These are phyloP conservation scores for Yponomeuta plumbellus DNA, from an alignment of 2,888 invertebrate species.

Conservation along the genomic window DNA sequence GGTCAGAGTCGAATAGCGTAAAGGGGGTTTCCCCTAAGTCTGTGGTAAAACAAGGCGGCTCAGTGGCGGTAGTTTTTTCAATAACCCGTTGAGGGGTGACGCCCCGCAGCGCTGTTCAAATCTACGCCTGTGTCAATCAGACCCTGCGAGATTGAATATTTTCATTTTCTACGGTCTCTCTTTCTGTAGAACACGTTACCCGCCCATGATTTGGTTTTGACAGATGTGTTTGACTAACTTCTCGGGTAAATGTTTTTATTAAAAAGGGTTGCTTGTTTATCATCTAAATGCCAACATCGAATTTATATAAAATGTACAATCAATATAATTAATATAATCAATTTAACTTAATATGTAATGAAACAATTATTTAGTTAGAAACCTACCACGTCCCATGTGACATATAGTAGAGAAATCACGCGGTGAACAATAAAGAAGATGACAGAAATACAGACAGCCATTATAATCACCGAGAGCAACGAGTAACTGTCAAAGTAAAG, in stretches of 20 bases:
- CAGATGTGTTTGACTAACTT: constrained; percentile 32
- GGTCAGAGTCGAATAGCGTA: background rate
- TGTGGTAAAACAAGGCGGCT: constrained; percentile 58
- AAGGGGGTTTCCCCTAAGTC: background rate
- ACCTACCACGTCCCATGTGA: no score
- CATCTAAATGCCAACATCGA: no score
- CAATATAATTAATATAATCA: no score
- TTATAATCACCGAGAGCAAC: background rate
- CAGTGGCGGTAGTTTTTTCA: constrained; percentile 53
- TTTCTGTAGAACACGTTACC: background rate
- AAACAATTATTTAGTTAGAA: no score
- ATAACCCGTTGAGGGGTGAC: constrained; percentile 54
- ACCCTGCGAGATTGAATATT: constrained; percentile 34
- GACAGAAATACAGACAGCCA: background rate
- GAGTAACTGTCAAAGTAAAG: constrained; percentile 10
- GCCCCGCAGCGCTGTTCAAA: constrained; percentile 60
- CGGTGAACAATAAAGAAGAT: constrained; percentile 2
- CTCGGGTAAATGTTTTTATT: constrained; percentile 11
- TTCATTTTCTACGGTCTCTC: constrained; percentile 26
- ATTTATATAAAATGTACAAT: no score
- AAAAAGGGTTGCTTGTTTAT: background rate
- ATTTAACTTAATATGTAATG: no score
- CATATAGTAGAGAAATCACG: background rate
- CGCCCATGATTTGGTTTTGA: constrained; percentile 32
- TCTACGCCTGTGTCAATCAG: constrained; percentile 49